Evolutionary conservation across 2,888 invertebrate genomes (phyloP), one percentile per base, ranked within the genome.

Genomic region (Charanyca ferruginea): DNA sequence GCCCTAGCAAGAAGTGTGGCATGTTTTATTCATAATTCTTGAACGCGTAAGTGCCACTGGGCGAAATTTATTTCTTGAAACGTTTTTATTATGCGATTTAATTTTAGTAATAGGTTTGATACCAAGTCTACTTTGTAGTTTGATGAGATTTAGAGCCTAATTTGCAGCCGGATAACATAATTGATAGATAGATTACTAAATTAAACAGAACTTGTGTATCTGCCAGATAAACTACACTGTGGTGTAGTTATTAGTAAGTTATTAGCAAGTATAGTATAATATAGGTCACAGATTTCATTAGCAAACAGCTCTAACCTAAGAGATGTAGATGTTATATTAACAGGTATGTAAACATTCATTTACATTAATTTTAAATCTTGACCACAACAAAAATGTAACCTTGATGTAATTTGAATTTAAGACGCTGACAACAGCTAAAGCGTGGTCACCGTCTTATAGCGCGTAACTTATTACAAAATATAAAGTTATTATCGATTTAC

Each of bases 11-110:
- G 81, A 74, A 82, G 72, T 77, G 66, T 44, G 59, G 45, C 58
- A 89, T 89, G 89, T 89, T 85, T 89, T 88, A 89, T 89, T 89
- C 89, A 89, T 88, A 84, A 79, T 80, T 80, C 80, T 66, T 66
- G 70, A 80, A 74, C 70, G 41, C 47, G 61, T 65, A 70, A 81
- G 81, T 77, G 74, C 68, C 70, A 71, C 73, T 75, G 64, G 69
- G 65, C 67, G 69, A 71, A 83, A 83, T 79, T 86, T 87, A 85
- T 87, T 87, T 81, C 87, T 86, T 89, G 85, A 89, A 90, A 88
- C 85, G 83, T 83, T 89, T 87, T 83, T 85, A 68, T 66, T 85
- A 83, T 73, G 80, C 84, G 74, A 79, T 88, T 89, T 83, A 77
- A 83, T 82, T 83, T 81, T 58, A 77, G 73, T 85, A 83, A 85